Base-by-base conservation (phyloP, 2,113 vertebrate species). In the Hippoglossus stenolepis region DNA sequence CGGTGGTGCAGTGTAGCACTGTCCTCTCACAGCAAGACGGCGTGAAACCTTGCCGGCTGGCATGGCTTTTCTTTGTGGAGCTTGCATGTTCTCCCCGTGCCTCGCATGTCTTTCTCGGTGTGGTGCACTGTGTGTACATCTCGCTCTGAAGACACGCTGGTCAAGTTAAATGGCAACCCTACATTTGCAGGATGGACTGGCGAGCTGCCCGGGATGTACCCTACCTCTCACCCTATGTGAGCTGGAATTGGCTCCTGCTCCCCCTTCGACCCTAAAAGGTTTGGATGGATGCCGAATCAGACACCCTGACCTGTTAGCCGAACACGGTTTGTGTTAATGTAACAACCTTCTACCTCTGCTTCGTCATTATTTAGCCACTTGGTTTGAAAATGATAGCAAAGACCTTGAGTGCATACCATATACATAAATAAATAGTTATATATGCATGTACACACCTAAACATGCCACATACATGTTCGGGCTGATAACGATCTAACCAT, bases 401-500 rank as follows among this genome's bases (percentile, higher is more conserved):
- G 57, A 59, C 57, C 23, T 28, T 28, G 23, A 28, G 24, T 28
- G 14, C 18, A 20, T 28, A 24, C 24, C 24, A 59, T 17, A 28
- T 28, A 17, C 57, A 21, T n/a, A 20, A 1, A 54, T 20, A 9
- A n/a, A 10, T 54, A 21, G 2, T 9, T 9, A 21, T n/a, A n/a
- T 28, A 54, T 26, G 23, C 13, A 58, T 26, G 12, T 6, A 58
- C 21, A 58, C 57, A 59, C 14, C 8, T 23, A 57, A 8, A 57
- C 54, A 24, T 66, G 12, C 20, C 12, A 11, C 40, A 67, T 18
- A 60, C 76, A 75, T 77, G 70, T 56, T 66, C 26, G 69, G 51
- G 58, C 17, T 70, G 40, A 59, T 69, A 70, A 53, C 20, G 31
- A 76, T 87, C 82, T 65, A 66, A 56, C 76, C 10, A 26, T 65